phyloP scores from a whole-genome alignment of 2,888 invertebrate species.

The Parnassius mnemosyne region DNA sequence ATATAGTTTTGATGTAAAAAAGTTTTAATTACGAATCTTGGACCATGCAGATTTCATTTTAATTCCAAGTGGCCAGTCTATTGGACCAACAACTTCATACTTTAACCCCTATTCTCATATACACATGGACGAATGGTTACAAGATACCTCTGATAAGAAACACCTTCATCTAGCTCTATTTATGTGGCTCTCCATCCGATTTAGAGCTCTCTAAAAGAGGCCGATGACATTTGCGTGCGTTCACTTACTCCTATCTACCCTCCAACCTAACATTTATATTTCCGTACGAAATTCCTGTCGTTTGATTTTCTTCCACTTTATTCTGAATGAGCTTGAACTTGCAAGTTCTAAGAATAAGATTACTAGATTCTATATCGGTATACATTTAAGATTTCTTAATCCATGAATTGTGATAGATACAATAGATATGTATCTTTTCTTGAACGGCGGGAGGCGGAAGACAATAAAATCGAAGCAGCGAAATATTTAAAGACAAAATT shows the following conservation, averaged over 20 bases:
- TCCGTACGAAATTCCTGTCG: constrained; percentile 63
- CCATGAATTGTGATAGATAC: constrained; percentile 62
- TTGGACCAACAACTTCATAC: no score
- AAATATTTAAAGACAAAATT: constrained; percentile 65
- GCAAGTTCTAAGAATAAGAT: constrained; percentile 33
- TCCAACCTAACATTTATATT: constrained; percentile 71
- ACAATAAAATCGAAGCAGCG: constrained; percentile 72
- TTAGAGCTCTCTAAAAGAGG: constrained; percentile 62
- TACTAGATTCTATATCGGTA: constrained; percentile 31
- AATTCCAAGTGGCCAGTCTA: no score
- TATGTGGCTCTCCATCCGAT: constrained; percentile 76
- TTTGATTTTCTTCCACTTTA: constrained; percentile 48
- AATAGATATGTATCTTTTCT: constrained; percentile 66
- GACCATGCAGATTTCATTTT: no score
- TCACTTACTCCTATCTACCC: constrained; percentile 72
- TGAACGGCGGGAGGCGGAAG: constrained; percentile 53
- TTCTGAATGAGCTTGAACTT: constrained; percentile 24
- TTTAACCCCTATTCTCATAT: no score
- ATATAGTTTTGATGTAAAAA: no score
- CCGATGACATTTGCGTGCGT: constrained; percentile 57
- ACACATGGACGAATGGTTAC: constrained; percentile 40
- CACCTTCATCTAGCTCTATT: constrained; percentile 73
- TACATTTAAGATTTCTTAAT: constrained; percentile 51
- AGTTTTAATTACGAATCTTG: no score
- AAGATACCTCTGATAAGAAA: constrained; percentile 58